Evolutionary conservation across 2,888 invertebrate genomes (phyloP).

Genomic region (Dolomedes plantarius): DNA sequence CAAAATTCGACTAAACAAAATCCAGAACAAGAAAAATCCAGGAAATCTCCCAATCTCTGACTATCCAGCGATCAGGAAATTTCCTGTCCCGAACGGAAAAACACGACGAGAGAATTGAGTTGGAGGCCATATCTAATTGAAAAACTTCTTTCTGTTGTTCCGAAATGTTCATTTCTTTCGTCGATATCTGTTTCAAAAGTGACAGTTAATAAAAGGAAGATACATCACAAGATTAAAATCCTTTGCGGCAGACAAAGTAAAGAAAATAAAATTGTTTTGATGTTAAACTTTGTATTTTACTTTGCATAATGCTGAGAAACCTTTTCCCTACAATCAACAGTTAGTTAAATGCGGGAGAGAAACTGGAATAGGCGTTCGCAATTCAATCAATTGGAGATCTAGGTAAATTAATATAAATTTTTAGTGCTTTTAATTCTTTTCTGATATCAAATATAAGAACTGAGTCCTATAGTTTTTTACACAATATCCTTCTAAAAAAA

Average conservation of each 20-base stretch:
- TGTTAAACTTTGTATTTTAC: background rate
- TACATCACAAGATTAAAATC: background rate
- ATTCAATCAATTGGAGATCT: too few relatives aligned
- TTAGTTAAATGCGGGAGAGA: too few relatives aligned
- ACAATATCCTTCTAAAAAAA: too few relatives aligned
- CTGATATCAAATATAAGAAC: too few relatives aligned
- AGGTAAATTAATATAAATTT: too few relatives aligned
- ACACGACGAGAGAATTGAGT: background rate
- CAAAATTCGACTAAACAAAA: background rate
- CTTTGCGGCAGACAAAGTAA: background rate
- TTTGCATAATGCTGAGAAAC: too few relatives aligned
- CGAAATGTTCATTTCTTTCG: background rate
- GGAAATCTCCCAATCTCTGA: background rate
- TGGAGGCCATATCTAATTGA: background rate
- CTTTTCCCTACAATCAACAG: too few relatives aligned
- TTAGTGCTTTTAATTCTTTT: too few relatives aligned
- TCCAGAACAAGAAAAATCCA: background rate
- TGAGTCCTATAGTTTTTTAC: too few relatives aligned
- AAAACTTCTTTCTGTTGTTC: constrained; percentile 3
- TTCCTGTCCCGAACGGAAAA: background rate
- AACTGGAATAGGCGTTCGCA: too few relatives aligned
- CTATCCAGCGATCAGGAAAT: background rate
- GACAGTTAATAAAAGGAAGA: constrained; percentile 1
- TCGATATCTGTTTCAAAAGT: constrained; percentile 2
- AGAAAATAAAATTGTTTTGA: background rate